phyloP scores from a whole-genome alignment of 2,888 invertebrate species.

The Dinocampus coccinellae region DNA sequence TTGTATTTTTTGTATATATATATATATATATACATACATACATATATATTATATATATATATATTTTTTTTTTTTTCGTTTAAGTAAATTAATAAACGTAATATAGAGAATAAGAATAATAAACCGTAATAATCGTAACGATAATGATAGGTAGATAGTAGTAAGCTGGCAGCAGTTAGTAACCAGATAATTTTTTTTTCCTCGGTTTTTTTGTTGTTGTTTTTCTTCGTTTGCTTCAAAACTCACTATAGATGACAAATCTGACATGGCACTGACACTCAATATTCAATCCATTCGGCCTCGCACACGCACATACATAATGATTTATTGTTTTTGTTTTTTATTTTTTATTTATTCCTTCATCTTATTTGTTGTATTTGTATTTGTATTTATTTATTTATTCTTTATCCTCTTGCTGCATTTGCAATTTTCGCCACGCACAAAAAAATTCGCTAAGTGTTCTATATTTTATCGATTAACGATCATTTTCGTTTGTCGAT shows the following conservation, averaged over 20 bases:
- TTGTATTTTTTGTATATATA: no score
- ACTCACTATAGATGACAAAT: conserved; percentile 61
- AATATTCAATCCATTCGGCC: conserved; percentile 38
- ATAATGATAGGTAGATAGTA: conserved; percentile 59
- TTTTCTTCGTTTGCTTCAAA: conserved; percentile 46
- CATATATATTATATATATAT: no score
- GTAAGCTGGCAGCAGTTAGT: conserved; percentile 68
- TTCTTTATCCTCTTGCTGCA: conserved; percentile 38
- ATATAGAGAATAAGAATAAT: conserved; percentile 63
- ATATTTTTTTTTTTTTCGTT: conserved; percentile 43
- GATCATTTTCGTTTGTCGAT: conserved; percentile 1
- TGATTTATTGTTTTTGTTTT: conserved; percentile 11
- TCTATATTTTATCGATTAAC: not conserved
- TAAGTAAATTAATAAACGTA: conserved; percentile 67
- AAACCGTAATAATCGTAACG: conserved; percentile 63
- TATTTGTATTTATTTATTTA: conserved; percentile 20
- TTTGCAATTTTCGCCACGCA: conserved; percentile 1
- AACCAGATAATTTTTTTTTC: conserved; percentile 57
- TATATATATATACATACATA: no score
- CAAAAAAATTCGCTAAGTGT: not conserved
- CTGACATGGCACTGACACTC: conserved; percentile 67
- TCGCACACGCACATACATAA: conserved; percentile 25
- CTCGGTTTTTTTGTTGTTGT: conserved; percentile 12
- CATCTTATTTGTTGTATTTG: conserved; percentile 9
- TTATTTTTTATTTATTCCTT: conserved; percentile 33